Percentiles rank a stretch among this genome's conserved stretches.
These are phyloP conservation scores for Leucosticte australis DNA, from an alignment of 2,113 vertebrate genomes.

Conservation along the genomic window DNA sequence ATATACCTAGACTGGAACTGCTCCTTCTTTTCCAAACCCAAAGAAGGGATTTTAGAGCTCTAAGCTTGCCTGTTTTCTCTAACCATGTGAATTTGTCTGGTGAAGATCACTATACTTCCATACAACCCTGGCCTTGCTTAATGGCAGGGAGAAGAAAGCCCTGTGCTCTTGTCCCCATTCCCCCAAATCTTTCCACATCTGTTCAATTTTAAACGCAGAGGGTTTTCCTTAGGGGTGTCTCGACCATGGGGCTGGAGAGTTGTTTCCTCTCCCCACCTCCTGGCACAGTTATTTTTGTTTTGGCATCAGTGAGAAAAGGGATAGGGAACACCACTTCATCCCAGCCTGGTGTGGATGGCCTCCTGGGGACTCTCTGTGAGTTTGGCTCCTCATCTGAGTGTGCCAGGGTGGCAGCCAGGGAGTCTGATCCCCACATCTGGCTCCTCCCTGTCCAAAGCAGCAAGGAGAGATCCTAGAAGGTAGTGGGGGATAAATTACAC, in stretches of 20 bases:
- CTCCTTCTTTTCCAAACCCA: background rate
- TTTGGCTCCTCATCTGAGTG: background rate
- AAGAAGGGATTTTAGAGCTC: background rate
- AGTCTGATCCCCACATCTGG: background rate
- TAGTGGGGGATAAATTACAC: background rate
- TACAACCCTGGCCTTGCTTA: background rate
- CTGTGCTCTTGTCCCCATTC: background rate
- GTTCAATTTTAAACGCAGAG: background rate
- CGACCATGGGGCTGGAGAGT: background rate
- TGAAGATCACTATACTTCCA: background rate
- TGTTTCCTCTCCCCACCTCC: background rate
- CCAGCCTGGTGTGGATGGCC: fast-evolving
- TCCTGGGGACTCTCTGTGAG: background rate
- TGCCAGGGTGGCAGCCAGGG: background rate
- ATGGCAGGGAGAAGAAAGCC: background rate
- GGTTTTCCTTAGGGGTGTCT: background rate
- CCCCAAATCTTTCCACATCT: background rate
- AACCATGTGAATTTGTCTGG: background rate
- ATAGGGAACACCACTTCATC: background rate
- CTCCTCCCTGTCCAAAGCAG: background rate
- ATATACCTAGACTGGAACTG: background rate
- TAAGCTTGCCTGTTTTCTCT: background rate
- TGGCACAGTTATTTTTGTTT: background rate
- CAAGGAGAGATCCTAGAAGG: background rate
- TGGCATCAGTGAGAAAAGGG: background rate